Base-by-base conservation (phyloP, 1,140 invertebrate genomes). In the Drosophila grimshawi region DNA sequence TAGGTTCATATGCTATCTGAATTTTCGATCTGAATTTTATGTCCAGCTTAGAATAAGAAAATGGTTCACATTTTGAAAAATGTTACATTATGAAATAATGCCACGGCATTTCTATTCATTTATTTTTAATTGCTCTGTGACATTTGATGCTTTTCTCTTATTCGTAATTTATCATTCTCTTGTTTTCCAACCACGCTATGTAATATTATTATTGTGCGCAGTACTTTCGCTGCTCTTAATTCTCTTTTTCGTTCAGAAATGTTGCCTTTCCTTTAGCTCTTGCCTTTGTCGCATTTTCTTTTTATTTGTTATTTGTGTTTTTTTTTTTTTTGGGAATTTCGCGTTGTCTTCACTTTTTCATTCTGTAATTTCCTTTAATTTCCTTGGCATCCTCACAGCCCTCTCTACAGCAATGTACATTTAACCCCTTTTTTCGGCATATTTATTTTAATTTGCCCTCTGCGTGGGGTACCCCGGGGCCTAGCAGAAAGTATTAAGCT, bases 331-430 rank as follows among this genome's bases (percentile, higher is more conserved):
- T 19, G 19, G 19, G 19, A 19, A 19, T 11, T 59, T n/a, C 19
- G 45, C 65, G 55, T 52, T 61, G 49, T 63, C 49, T 70, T 71
- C 48, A 41, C 55, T 45, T 66, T 66, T 72, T 55, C 61, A 51
- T 65, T 66, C 55, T 57, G 67, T 73, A 67, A 67, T 73, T 68
- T 73, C 70, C 70, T 68, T 73, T 61, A 60, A 67, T 73, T 73
- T 73, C 70, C 70, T 60, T 32, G 33, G 35, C 35, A 19, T 29
- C 30, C 11, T 3, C 6, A 7, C n/a, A 32, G 11, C 4, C 2
- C 57, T 37, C 29, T 6, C 10, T 2, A 4, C 35, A 8, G 5
- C n/a, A 10, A 3, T 27, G 19, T 33, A 2, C 45, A 30, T 37
- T 45, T 46, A n/a, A 66, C 37, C 53, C 53, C 53, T 51, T 53